These are phyloP conservation scores for Podarcis raffonei DNA, from an alignment of 2,113 vertebrate species.

Conservation along the genomic window DNA sequence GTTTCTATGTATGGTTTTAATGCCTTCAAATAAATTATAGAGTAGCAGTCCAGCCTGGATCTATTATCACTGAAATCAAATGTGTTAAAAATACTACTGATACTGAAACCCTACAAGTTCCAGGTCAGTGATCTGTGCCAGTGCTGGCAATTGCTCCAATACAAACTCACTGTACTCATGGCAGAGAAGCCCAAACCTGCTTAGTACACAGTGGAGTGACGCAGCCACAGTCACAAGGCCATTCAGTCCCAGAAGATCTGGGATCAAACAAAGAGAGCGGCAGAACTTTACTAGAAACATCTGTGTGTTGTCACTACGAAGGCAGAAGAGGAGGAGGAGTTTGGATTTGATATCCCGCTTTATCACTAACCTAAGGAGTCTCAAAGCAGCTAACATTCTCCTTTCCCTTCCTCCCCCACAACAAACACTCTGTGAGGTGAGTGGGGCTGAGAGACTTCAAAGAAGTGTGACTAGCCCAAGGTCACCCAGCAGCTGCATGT, in stretches of 20 bases:
- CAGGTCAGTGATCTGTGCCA: background rate
- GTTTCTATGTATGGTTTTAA: background rate
- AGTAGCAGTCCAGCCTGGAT: background rate
- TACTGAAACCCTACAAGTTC: background rate
- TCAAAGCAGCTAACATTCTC: no score
- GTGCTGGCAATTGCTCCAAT: background rate
- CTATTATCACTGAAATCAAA: background rate
- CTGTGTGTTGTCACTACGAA: no score
- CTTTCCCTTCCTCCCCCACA: no score
- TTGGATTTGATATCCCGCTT: no score
- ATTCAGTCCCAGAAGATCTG: background rate
- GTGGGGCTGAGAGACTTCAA: no score
- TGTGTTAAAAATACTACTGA: background rate
- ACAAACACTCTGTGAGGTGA: no score
- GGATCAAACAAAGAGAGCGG: no score
- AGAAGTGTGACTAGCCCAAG: no score
- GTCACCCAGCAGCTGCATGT: no score
- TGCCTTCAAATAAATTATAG: background rate
- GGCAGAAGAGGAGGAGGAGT: no score
- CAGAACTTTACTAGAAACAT: background rate
- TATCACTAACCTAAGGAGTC: no score
- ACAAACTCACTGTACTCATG: background rate
- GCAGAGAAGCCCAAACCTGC: background rate
- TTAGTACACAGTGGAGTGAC: background rate
- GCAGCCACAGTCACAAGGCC: no score